Evolutionary conservation across 2,797 vertebrate species (phyloP).

Genomic region (Tapera naevia): DNA sequence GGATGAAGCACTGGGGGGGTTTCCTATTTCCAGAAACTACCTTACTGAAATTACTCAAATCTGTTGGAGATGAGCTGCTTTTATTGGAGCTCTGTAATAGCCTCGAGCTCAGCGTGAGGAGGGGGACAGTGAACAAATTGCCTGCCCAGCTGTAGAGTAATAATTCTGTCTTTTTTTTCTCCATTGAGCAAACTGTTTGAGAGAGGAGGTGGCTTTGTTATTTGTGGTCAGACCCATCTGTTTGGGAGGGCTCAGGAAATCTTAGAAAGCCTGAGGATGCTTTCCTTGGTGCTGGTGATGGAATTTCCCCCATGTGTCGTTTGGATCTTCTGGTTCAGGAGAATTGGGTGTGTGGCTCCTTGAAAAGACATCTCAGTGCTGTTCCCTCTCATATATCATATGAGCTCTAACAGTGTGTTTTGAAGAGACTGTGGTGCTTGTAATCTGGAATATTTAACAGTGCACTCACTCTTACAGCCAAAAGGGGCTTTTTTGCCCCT

Average conservation of each 20-base stretch:
- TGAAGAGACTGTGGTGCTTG: background rate
- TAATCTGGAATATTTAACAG: background rate
- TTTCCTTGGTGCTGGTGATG: background rate
- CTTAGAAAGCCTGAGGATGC: accelerated
- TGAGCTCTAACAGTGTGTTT: accelerated
- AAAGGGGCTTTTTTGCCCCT: no score
- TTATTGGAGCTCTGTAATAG: background rate
- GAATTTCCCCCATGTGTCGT: background rate
- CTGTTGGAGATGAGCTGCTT: background rate
- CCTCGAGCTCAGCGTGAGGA: background rate
- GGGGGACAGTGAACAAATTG: background rate
- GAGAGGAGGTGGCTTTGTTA: background rate
- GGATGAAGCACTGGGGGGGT: background rate
- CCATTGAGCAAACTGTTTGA: background rate
- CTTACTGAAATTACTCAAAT: background rate
- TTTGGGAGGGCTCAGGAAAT: background rate
- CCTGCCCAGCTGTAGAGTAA: background rate
- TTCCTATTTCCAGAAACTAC: background rate
- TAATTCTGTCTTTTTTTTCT: background rate
- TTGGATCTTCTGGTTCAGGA: background rate
- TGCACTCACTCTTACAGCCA: background rate
- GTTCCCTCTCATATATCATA: accelerated
- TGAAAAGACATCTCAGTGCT: background rate
- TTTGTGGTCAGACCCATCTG: background rate
- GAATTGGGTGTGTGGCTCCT: background rate